Percentiles rank a stretch among this genome's conserved stretches.
Conservation (phyloP, 1,140 invertebrate species). For the Macrotrachela quadricornifera region DNA sequence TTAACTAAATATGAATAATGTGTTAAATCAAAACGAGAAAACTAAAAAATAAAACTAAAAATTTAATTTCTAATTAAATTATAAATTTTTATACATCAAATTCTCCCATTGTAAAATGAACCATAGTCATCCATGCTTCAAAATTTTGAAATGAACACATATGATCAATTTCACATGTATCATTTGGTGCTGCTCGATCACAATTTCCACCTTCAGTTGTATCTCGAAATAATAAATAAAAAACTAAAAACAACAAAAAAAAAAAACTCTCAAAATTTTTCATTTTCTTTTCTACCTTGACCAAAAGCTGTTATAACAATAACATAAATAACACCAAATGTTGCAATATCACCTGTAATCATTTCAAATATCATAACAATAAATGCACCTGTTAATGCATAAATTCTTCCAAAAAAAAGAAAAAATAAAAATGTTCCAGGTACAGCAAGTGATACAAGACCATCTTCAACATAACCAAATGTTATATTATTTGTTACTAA, state of each 20-base stretch:
- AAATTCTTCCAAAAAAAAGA: too few relatives aligned
- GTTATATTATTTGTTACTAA: too few relatives aligned
- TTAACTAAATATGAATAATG: constrained; percentile 73
- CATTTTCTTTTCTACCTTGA: neutral
- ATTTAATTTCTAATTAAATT: constrained; percentile 3
- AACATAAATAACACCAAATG: constrained; percentile 80
- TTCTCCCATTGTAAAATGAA: constrained; percentile 88
- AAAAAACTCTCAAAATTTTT: neutral
- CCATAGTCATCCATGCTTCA: constrained; percentile 77
- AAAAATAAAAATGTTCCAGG: too few relatives aligned
- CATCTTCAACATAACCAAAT: too few relatives aligned
- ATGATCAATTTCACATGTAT: neutral
- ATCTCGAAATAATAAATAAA: constrained; percentile 53
- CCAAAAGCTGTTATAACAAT: constrained; percentile 74
- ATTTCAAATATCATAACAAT: constrained; percentile 96
- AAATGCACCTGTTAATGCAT: constrained; percentile 64
- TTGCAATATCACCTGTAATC: constrained; percentile 89
- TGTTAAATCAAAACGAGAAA: constrained; percentile 62
- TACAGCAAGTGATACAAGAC: too few relatives aligned
- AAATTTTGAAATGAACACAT: too few relatives aligned
- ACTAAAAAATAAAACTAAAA: constrained; percentile 40
- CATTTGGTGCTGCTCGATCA: constrained; percentile 36
- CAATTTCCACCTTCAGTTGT: constrained; percentile 14
- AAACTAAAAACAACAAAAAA: too few relatives aligned
- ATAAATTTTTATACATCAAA: constrained; percentile 51